These are phyloP conservation scores for Coregonus ussuriensis DNA, from an alignment of 2,797 vertebrate species.

Conservation along the genomic window DNA sequence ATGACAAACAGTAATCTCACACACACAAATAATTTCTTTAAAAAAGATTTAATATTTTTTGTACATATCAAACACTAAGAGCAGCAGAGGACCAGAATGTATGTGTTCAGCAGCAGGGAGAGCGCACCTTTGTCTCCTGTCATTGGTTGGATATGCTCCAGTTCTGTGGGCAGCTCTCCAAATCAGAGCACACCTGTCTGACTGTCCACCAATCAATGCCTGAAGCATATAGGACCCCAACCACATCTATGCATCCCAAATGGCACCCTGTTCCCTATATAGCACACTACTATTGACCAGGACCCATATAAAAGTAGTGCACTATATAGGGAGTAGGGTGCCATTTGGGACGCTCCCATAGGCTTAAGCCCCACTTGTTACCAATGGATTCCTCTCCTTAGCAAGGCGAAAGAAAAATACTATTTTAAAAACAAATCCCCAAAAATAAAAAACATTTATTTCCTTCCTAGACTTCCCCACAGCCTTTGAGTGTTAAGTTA, in stretches of 20 bases:
- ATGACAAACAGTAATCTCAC: not conserved
- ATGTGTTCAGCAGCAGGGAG: slow-evolving; percentile 82
- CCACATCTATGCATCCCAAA: slow-evolving; percentile 8
- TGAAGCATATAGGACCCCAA: not conserved
- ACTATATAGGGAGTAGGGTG: not conserved
- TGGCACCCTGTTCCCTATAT: not conserved
- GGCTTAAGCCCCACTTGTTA: slow-evolving; percentile 55
- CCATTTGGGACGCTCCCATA: slow-evolving; percentile 1
- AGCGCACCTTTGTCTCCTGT: slow-evolving; percentile 52
- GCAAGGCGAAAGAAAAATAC: slow-evolving; percentile 64
- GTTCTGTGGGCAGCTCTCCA: slow-evolving; percentile 36
- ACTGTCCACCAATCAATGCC: not conserved
- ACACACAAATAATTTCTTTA: slow-evolving; percentile 70
- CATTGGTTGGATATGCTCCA: slow-evolving; percentile 52
- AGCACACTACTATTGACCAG: not conserved
- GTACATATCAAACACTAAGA: slow-evolving; percentile 81
- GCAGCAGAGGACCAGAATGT: slow-evolving; percentile 79
- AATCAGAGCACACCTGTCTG: not conserved
- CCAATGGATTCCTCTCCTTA: slow-evolving; percentile 66
- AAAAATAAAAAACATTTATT: slow-evolving; percentile 13
- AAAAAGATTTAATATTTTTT: slow-evolving; percentile 86
- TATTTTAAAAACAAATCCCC: slow-evolving; percentile 38
- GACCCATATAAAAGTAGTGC: not conserved
- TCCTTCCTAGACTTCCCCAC: slow-evolving; percentile 51
- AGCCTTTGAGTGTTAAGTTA: slow-evolving; percentile 35